Percentiles rank a stretch among this genome's conserved stretches.
Conservation (phyloP, 1,140 invertebrate species). For the Pygmarrhopalites habei region DNA sequence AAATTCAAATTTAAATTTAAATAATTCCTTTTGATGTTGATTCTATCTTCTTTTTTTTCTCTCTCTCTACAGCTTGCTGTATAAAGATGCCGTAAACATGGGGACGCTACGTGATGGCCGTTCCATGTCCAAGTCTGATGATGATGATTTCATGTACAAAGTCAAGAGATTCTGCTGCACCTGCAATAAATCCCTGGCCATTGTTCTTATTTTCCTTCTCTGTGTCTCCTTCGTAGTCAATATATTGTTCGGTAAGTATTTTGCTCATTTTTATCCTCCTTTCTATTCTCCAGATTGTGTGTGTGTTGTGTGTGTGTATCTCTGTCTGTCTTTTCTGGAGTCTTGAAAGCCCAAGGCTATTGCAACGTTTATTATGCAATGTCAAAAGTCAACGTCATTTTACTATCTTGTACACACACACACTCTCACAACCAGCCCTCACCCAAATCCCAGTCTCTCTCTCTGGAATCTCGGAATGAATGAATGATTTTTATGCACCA, state of each 20-base stretch:
- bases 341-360: background rate
- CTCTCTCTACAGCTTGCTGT: conserved; percentile 23
- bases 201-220: conserved; percentile 24
- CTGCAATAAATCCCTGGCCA: conserved; percentile 30
- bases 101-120: conserved; percentile 24
- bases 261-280: background rate
- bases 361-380: conserved; percentile 1
- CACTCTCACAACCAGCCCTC: background rate
- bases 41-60: background rate
- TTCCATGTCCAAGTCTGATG: conserved; percentile 29
- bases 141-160: conserved; percentile 38
- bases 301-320: too few relatives aligned
- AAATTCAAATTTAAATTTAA: conserved; percentile 2
- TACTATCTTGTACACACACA: background rate
- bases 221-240: conserved; percentile 33
- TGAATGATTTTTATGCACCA: conserved; percentile 7
- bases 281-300: background rate
- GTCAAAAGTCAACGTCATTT: conserved; percentile 5
- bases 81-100: conserved; percentile 31
- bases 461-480: background rate
- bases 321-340: background rate
- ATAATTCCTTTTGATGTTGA: background rate
- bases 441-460: background rate
- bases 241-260: conserved; percentile 34
- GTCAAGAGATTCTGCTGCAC: conserved; percentile 35